Evolutionary conservation across 2,888 invertebrate genomes (phyloP).

Genomic region (Physocephala rufipes): DNA sequence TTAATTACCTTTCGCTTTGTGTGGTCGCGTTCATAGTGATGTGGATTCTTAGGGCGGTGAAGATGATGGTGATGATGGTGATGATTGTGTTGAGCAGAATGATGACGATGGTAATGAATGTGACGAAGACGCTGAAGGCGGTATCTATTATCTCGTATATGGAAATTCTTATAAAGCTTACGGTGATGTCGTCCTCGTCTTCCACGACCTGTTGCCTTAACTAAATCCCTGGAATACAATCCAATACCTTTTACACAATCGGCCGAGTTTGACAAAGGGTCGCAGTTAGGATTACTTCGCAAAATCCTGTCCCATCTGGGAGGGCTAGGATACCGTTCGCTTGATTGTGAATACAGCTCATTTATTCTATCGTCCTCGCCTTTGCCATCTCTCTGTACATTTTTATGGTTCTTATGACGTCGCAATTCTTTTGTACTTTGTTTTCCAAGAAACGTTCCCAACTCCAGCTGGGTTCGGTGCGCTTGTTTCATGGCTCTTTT

Average conservation of each 20-base stretch:
- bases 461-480: constrained; percentile 47
- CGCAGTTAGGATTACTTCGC: constrained; percentile 40
- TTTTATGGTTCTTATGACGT: not conserved
- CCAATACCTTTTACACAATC: not conserved
- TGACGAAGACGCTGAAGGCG: too few relatives aligned
- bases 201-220: constrained; percentile 3
- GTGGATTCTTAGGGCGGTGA: not conserved
- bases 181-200: constrained; percentile 33
- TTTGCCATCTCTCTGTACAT: not conserved
- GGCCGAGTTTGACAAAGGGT: constrained; percentile 44
- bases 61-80: not conserved
- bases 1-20: too few relatives aligned
- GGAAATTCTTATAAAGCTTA: too few relatives aligned
- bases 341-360: constrained; percentile 39
- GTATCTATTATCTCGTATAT: too few relatives aligned
- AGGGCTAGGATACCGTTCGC: constrained; percentile 38
- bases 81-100: constrained; percentile 39
- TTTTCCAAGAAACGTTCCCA: constrained; percentile 42
- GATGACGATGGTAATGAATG: too few relatives aligned
- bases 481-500: constrained; percentile 51
- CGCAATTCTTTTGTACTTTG: constrained; percentile 31
- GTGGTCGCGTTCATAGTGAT: too few relatives aligned
- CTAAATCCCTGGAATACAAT: constrained; percentile 3
- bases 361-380: constrained; percentile 36
- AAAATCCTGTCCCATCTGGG: not conserved